Evolutionary conservation across 2,888 invertebrate species (phyloP), one percentile per base, ranked within the genome.

Genomic region (Pristionchus maxplancki): DNA sequence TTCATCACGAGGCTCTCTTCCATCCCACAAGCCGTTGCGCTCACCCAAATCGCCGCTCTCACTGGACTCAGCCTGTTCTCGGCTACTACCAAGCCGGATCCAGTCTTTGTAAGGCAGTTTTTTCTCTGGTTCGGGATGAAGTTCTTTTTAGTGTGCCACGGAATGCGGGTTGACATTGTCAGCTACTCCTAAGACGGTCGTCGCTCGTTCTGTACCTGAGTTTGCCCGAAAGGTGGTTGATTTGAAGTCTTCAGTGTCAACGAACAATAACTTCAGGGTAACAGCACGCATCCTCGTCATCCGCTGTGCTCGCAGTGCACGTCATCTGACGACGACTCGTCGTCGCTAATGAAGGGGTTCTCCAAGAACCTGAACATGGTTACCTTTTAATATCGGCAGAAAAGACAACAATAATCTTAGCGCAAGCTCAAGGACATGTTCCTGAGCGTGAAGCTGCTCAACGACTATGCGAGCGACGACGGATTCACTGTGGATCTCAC

Each of bases 401-500:
- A 4, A 24, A 24, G 1, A n/a, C 58, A n/a, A n/a, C n/a, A n/a
- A n/a, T n/a, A n/a, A n/a, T n/a, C n/a, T n/a, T n/a, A 92, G 92
- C 89, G 89, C 53, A 93, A 93, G 87, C 90, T 94, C n/a, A 92
- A 90, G 86, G 92, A 93, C 86, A 74, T 94, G 64, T 92, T 92
- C 87, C 89, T 94, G 37, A 90, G 91, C n/a, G 88, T 93, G 3
- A 93, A 93, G 86, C 89, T 93, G 71, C 87, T 93, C 40, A 91
- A 93, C 83, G 90, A 90, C n/a, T 92, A 92, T 87, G 93, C 93
- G 37, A 92, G 93, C n/a, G 89, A 88, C 50, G 91, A 92, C 71
- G 93, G 94, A 90, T 93, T 92, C 83, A 91, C 93, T 11, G 90
- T 93, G 50, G 94, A 94, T 40, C 78, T 94, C 31, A 92, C 91